phyloP scores from a whole-genome alignment of 2,113 vertebrate species.

The Epinephelus cyanopodus region DNA sequence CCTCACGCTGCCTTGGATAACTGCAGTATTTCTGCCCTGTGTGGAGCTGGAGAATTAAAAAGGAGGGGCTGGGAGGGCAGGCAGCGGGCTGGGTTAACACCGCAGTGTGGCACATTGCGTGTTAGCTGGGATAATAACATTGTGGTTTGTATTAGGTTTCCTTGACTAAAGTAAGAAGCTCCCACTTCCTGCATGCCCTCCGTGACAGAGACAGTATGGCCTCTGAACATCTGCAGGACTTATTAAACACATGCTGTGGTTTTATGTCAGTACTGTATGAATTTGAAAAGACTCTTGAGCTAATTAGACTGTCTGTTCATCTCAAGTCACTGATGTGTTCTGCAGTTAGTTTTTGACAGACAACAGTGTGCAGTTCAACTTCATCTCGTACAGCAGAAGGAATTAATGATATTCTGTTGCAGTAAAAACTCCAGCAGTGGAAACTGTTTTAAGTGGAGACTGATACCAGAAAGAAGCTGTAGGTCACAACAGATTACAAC shows the following conservation, averaged over 20 bases:
- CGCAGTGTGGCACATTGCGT: conserved; percentile 61
- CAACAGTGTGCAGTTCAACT: not conserved
- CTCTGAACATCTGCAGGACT: conserved; percentile 57
- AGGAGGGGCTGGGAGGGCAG: conserved; percentile 3
- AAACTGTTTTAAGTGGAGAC: conserved; percentile 24
- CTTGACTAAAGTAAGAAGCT: conserved; percentile 65
- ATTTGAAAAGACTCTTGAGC: conserved; percentile 40
- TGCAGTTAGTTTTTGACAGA: conserved; percentile 29
- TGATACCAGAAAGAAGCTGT: conserved; percentile 5
- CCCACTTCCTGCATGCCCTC: conserved; percentile 59
- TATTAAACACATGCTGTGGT: conserved; percentile 49
- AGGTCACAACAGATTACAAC: conserved; percentile 4
- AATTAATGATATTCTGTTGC: not conserved
- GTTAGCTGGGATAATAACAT: conserved; percentile 67
- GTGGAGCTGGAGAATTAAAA: conserved; percentile 45
- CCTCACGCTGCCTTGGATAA: conserved; percentile 47
- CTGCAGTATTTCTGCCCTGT: conserved; percentile 39
- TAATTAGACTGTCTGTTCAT: conserved; percentile 51
- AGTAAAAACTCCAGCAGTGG: conserved; percentile 35
- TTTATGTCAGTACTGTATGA: conserved; percentile 31
- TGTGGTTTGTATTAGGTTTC: conserved; percentile 70
- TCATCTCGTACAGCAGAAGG: conserved; percentile 9
- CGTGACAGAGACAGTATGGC: conserved; percentile 45
- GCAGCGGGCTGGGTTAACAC: conserved; percentile 39
- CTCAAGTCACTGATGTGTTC: not conserved